Conservation (phyloP, 1,140 invertebrate genomes). For the Macrobrachium nipponense region DNA sequence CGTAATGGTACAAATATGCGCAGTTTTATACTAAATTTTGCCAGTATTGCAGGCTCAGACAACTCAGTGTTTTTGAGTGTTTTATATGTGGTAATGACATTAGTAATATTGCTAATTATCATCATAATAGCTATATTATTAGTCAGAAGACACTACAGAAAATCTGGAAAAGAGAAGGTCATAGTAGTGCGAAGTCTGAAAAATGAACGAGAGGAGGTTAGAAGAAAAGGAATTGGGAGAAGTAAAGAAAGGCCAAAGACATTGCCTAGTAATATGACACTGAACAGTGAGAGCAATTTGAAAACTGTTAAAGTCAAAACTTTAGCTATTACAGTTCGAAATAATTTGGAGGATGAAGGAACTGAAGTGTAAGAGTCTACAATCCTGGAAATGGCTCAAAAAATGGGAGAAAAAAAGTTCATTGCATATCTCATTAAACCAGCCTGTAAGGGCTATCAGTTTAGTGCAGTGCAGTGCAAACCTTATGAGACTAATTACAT, state of each 20-base stretch:
- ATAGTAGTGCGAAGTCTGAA: slow-evolving; percentile 62
- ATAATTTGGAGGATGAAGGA: slow-evolving; percentile 64
- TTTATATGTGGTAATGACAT: slow-evolving; percentile 52
- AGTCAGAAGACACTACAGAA: slow-evolving; percentile 48
- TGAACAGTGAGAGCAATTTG: slow-evolving; percentile 64
- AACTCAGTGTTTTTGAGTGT: slow-evolving; percentile 48
- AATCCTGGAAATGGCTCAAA: too few species aligned
- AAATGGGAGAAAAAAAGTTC: too few species aligned
- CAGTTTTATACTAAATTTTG: slow-evolving; percentile 39
- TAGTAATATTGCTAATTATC: slow-evolving; percentile 52
- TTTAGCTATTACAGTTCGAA: slow-evolving; percentile 63
- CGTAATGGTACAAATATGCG: slow-evolving; percentile 63
- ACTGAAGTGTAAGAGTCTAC: slow-evolving; percentile 57
- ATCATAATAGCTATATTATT: slow-evolving; percentile 51
- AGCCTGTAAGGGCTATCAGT: too few species aligned
- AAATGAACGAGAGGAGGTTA: slow-evolving; percentile 61
- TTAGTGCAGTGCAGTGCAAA: too few species aligned
- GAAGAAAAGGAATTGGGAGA: slow-evolving; percentile 56
- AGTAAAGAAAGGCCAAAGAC: slow-evolving; percentile 49
- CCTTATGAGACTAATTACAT: too few species aligned
- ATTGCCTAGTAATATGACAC: slow-evolving; percentile 54
- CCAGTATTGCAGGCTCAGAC: background rate
- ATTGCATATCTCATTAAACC: too few species aligned
- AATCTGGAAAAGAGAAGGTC: slow-evolving; percentile 58
- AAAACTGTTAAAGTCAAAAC: slow-evolving; percentile 64